Evolutionary conservation across 1,140 invertebrate genomes (phyloP).

Genomic region (Drosophila pachea): DNA sequence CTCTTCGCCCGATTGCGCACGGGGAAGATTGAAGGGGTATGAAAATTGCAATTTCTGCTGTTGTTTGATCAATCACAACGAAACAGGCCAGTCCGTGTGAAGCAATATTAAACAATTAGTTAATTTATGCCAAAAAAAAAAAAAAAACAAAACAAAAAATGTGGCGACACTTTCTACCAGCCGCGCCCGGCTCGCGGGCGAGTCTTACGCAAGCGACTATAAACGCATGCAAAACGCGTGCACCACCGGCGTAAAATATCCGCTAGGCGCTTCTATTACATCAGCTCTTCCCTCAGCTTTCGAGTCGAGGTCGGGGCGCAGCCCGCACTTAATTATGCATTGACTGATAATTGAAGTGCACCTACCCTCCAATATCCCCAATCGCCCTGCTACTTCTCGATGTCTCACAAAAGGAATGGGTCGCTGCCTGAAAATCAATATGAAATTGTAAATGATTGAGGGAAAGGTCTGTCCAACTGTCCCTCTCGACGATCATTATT

Average conservation of each 20-base stretch:
- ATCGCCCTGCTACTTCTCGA: not conserved
- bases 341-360: conserved; percentile 52
- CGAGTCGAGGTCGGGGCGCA: conserved; percentile 50
- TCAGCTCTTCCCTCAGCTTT: conserved; percentile 39
- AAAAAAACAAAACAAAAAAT: not conserved
- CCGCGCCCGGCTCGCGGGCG: conserved; percentile 39
- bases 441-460: conserved; percentile 70
- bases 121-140: conserved; percentile 60
- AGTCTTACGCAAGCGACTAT: conserved; percentile 53
- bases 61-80: conserved; percentile 9
- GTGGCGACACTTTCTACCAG: conserved; percentile 62
- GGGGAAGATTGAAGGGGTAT: not conserved
- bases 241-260: conserved; percentile 21
- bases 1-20: conserved; percentile 7
- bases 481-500: conserved; percentile 63
- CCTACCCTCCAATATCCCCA: not conserved
- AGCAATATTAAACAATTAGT: conserved; percentile 55
- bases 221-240: conserved; percentile 74
- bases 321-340: conserved; percentile 43
- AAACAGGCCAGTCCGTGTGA: conserved; percentile 16
- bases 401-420: not conserved
- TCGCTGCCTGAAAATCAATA: conserved; percentile 53
- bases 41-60: conserved; percentile 32
- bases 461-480: conserved; percentile 18
- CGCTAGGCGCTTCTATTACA: conserved; percentile 38